These are phyloP conservation scores for Eulemur rubriventer DNA, from an alignment of 2,797 vertebrate genomes.

Conservation along the genomic window DNA sequence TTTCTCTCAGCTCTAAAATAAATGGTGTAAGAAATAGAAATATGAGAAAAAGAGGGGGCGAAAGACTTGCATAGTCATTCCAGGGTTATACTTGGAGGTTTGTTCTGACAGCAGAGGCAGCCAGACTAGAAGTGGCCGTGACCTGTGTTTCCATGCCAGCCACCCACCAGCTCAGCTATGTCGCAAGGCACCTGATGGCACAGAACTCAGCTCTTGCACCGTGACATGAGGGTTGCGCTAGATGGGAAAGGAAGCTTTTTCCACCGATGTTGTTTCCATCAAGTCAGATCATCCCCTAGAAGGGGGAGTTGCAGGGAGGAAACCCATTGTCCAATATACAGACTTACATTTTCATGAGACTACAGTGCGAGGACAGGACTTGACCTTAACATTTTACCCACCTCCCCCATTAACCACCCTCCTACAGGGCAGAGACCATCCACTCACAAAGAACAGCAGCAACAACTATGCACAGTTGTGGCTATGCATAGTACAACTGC, in stretches of 20 bases:
- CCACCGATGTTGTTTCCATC: background rate
- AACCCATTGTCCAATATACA: background rate
- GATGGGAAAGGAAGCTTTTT: background rate
- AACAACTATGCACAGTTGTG: background rate
- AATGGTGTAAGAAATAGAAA: background rate
- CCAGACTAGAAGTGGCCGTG: background rate
- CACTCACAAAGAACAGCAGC: background rate
- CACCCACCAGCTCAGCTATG: background rate
- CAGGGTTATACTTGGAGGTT: background rate
- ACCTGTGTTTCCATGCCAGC: background rate
- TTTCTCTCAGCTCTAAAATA: background rate
- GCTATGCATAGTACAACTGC: too few relatives aligned
- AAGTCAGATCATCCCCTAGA: background rate
- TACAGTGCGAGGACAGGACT: background rate
- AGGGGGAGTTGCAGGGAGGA: background rate
- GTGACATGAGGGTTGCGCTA: background rate
- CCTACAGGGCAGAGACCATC: background rate
- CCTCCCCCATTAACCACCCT: background rate
- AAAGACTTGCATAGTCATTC: background rate
- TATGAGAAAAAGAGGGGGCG: too few relatives aligned
- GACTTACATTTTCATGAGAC: background rate
- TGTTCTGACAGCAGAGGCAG: background rate
- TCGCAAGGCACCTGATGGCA: background rate
- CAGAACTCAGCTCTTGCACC: background rate
- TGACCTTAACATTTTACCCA: background rate